Percentiles rank a stretch among this genome's conserved stretches.
These are phyloP conservation scores for Bombus confusus DNA, from an alignment of 1,140 invertebrate species.

Conservation along the genomic window DNA sequence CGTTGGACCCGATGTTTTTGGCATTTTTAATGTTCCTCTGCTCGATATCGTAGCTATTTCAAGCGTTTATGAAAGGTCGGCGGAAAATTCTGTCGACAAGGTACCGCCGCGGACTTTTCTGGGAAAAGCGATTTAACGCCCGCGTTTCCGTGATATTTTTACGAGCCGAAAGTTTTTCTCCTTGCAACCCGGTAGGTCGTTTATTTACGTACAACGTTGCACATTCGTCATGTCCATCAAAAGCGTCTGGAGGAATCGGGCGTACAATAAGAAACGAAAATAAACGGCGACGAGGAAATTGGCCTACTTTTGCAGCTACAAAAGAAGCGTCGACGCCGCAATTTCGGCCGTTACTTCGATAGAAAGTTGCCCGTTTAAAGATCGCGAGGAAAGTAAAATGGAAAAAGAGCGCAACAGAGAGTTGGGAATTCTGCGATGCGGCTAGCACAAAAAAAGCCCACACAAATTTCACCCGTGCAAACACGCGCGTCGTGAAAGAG, in stretches of 20 bases:
- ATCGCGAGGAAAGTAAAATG: background rate
- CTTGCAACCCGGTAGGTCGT: conserved; percentile 28
- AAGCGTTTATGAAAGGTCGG: background rate
- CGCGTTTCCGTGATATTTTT: conserved; percentile 41
- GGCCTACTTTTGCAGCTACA: conserved; percentile 3
- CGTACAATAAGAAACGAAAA: background rate
- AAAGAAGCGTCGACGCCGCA: background rate
- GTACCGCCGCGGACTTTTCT: background rate
- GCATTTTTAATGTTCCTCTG: background rate
- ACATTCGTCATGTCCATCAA: conserved; percentile 10
- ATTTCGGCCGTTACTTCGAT: background rate
- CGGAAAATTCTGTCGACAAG: conserved; percentile 4
- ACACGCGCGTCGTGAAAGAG: conserved; percentile 2
- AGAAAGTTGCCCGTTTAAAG: background rate
- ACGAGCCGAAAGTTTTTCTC: conserved; percentile 31
- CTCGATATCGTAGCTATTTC: background rate
- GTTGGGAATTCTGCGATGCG: background rate
- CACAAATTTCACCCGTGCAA: conserved; percentile 9
- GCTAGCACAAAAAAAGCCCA: conserved; percentile 6
- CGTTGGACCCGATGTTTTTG: background rate
- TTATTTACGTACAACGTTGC: conserved; percentile 41
- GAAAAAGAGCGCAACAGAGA: background rate
- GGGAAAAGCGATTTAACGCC: background rate
- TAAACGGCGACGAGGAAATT: background rate
- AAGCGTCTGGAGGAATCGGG: background rate